A percentile compares a stretch with the other conserved stretches of the same genome.
Conservation (phyloP, 2,888 invertebrate species). For the Cataglyphis livida region DNA sequence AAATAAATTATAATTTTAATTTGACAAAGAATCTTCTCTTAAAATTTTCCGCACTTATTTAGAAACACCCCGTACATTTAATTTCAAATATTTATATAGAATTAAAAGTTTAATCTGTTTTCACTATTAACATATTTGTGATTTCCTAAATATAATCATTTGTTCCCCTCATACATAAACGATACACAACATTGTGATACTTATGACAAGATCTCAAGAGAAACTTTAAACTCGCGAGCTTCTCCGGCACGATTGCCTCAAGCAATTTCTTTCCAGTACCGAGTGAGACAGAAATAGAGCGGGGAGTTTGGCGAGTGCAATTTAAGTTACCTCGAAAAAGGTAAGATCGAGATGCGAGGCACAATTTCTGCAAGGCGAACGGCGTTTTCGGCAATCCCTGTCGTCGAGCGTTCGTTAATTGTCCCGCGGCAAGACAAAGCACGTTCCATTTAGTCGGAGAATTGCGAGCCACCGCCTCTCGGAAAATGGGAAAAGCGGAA, state of each 20-base stretch:
- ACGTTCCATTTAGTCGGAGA: constrained; percentile 43
- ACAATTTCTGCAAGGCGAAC: constrained; percentile 43
- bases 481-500: constrained; percentile 19
- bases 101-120: not conserved
- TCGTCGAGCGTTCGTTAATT: constrained; percentile 60
- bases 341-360: constrained; percentile 59
- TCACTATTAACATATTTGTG: no score
- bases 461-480: constrained; percentile 14
- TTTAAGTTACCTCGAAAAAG: constrained; percentile 73
- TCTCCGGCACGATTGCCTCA: constrained; percentile 14
- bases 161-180: not conserved
- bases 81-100: not conserved
- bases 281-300: constrained; percentile 58
- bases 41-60: no score
- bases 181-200: constrained; percentile 2
- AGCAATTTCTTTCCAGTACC: constrained; percentile 43
- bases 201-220: not conserved
- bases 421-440: constrained; percentile 43
- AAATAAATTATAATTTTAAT: no score
- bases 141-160: not conserved
- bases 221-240: constrained; percentile 38
- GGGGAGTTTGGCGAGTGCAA: constrained; percentile 70
- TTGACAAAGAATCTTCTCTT: no score
- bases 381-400: constrained; percentile 48
- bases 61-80: not conserved